A percentile compares a stretch with the other conserved stretches of the same genome.
Evolutionary conservation across 2,888 invertebrate genomes (phyloP).

Genomic region (Galeopsomyia nigrocyanea): DNA sequence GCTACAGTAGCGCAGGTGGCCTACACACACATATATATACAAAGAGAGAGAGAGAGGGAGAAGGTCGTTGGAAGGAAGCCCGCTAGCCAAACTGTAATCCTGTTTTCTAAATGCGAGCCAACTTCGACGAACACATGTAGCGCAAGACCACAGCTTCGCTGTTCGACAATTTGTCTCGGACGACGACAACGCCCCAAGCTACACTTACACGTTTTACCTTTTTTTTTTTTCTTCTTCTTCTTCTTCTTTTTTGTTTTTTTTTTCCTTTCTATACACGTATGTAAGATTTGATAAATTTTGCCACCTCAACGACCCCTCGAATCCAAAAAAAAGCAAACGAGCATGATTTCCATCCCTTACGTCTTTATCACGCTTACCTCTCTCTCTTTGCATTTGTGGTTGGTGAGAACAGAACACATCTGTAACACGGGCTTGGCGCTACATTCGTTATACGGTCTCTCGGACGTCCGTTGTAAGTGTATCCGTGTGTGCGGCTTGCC

Average conservation of each 20-base stretch:
- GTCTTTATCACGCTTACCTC: conserved; percentile 1
- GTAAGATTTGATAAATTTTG: neutral
- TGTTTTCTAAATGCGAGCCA: conserved; percentile 65
- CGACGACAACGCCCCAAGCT: conserved; percentile 47
- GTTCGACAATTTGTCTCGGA: conserved; percentile 61
- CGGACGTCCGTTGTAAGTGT: neutral
- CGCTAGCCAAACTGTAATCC: conserved; percentile 62
- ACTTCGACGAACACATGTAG: conserved; percentile 63
- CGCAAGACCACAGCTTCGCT: conserved; percentile 57
- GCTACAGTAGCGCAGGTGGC: neutral
- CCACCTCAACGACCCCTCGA: neutral
- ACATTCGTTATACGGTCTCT: conserved; percentile 32
- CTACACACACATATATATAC: neutral
- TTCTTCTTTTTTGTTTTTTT: neutral
- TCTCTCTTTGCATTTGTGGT: conserved; percentile 16
- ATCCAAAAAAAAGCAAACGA: neutral
- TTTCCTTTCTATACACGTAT: too few species aligned
- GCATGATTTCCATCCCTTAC: conserved; percentile 11
- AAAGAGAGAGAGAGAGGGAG: neutral
- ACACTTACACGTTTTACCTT: neutral
- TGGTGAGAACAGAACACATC: conserved; percentile 4
- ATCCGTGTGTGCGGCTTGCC: neutral
- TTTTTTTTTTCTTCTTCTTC: conserved; percentile 26
- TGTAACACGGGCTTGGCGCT: conserved; percentile 1
- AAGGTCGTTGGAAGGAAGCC: conserved; percentile 5